Evolutionary conservation across 1,140 invertebrate species (phyloP).

Genomic region (Drosophila arizonae): DNA sequence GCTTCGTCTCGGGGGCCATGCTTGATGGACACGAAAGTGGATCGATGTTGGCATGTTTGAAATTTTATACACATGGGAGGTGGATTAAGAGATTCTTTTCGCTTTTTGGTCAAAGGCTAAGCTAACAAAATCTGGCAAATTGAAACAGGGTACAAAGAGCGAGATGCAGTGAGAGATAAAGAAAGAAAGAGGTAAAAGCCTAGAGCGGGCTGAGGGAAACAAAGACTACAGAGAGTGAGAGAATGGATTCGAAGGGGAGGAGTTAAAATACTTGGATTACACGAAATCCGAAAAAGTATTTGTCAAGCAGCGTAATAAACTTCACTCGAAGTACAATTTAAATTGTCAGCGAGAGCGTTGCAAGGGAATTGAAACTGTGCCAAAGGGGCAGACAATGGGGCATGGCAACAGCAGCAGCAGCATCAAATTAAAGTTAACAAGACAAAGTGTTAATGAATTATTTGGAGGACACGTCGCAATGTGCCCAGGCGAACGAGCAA

Average conservation of each 20-base stretch:
- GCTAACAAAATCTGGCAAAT: constrained; percentile 35
- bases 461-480: constrained; percentile 79
- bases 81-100: constrained; percentile 72
- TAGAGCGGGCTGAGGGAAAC: not conserved
- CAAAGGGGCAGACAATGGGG: not conserved
- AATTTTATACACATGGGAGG: constrained; percentile 78
- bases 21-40: constrained; percentile 78
- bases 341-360: constrained; percentile 9
- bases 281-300: constrained; percentile 33
- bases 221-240: no score
- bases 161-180: not conserved
- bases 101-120: constrained; percentile 35
- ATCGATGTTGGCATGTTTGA: constrained; percentile 77
- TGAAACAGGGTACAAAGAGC: not conserved
- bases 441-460: constrained; percentile 82
- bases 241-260: no score
- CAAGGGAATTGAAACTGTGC: constrained; percentile 8
- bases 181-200: not conserved
- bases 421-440: constrained; percentile 77
- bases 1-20: constrained; percentile 11
- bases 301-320: constrained; percentile 23
- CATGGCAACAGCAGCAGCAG: constrained; percentile 10
- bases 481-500: constrained; percentile 45
- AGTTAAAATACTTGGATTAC: constrained; percentile 24
- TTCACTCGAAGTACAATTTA: constrained; percentile 13